Evolutionary conservation across 1,140 invertebrate genomes (phyloP), one percentile per base, ranked within the genome.

Genomic region (Vollenhovia emeryi): DNA sequence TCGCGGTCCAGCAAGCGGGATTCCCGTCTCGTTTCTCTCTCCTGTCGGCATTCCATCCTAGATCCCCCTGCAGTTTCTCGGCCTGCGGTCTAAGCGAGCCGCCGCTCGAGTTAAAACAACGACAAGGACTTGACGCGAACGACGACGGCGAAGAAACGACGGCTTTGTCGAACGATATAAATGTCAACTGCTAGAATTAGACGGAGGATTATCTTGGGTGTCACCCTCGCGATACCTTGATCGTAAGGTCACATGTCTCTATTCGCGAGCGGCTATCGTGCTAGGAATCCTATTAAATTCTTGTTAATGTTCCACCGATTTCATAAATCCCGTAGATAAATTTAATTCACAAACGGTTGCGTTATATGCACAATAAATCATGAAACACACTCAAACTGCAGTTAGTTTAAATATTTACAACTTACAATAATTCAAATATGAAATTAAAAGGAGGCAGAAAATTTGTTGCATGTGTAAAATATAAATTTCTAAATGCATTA

Each of bases 1-100:
- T 52, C 60, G 62, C 79, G 50, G 59, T 64, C 43, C 43, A 66
- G 30, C 60, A 50, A 48, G 21, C 75, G 50, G 68, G 13, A 76
- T 78, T 76, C 59, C 74, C 59, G 57, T 40, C 60, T 64, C 36
- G 24, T 62, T 64, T 85, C 64, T 66, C 75, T 66, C 33, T 66
- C 33, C 40, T 55, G 84, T 57, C 66, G 68, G 45, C 76, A 86
- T 86, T 86, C 84, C 84, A 86, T 86, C 84, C 59, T 83, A 86
- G 84, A 83, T 71, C 66, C 66, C 83, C 40, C 66, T 57, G 45
- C 5, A 59, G 33, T 52, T 33, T 71, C 48, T 80, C 18, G 66
- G 24, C 3, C 50, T 24, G 80, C 36, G 43, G 57, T 76, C 33
- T 75, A 52, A 60, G 36, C 48, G 21, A 84, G 33, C 43, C 75